A percentile compares a stretch with the other conserved stretches of the same genome.
Conservation (phyloP, 2,113 vertebrate species). For the Oenanthe melanoleuca region DNA sequence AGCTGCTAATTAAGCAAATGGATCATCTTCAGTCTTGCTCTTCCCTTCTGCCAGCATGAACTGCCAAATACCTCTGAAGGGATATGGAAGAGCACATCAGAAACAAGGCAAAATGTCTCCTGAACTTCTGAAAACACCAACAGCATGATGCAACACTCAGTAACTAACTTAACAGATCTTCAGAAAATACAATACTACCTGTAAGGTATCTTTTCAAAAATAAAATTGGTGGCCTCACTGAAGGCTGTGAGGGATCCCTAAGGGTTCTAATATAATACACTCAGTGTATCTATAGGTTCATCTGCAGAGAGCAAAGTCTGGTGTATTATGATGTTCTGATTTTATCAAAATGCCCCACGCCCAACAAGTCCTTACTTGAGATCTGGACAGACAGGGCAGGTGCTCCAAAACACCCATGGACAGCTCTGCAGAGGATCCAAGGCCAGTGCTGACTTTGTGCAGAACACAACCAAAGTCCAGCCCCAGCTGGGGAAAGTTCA, state of each 20-base stretch:
- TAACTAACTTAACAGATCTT: background rate
- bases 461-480: rapidly evolving
- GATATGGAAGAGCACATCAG: background rate
- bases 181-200: background rate
- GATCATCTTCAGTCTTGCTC: background rate
- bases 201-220: background rate
- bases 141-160: background rate
- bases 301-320: background rate
- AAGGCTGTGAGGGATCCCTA: background rate
- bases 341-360: background rate
- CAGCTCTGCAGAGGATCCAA: background rate
- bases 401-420: background rate
- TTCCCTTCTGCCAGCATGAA: background rate
- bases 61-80: background rate
- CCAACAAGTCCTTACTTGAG: background rate
- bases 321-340: background rate
- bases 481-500: background rate
- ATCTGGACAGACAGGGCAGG: background rate
- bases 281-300: background rate
- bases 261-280: too few species aligned
- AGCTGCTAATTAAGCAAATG: background rate
- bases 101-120: background rate
- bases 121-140: background rate
- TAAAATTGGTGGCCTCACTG: background rate
- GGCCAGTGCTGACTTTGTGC: background rate